phyloP scores from a whole-genome alignment of 1,140 invertebrate genomes.

The Elysia chlorotica region DNA sequence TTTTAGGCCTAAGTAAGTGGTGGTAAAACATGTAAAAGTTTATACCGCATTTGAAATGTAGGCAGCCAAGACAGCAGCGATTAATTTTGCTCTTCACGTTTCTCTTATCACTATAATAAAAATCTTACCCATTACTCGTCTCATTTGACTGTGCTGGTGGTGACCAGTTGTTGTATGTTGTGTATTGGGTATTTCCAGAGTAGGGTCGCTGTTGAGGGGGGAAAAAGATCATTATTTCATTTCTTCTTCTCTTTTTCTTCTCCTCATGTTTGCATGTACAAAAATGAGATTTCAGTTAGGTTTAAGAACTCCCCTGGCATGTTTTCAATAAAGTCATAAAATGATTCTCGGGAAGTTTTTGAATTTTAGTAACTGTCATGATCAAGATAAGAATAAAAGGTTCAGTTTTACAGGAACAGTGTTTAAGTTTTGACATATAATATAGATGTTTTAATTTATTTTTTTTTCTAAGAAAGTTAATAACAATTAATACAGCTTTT shows the following conservation, averaged over 20 bases:
- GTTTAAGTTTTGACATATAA: no score
- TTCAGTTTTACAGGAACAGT: no score
- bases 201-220: constrained; percentile 69
- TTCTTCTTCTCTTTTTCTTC: background rate
- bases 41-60: background rate
- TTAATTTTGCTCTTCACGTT: no score
- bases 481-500: no score
- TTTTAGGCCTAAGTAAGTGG: no score
- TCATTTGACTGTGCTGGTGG: constrained; percentile 93
- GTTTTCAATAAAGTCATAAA: background rate
- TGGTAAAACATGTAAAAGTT: background rate
- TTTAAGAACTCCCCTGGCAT: background rate
- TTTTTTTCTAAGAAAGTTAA: no score
- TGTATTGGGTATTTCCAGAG: constrained; percentile 70
- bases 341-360: no score
- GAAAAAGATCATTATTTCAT: background rate
- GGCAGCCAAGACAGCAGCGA: background rate
- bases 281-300: no score
- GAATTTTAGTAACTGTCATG: no score
- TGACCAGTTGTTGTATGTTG: constrained; percentile 90
- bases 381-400: no score
- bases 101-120: background rate
- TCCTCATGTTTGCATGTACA: background rate
- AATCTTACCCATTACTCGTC: constrained; percentile 78
- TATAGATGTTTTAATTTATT: no score